Base-by-base conservation (phyloP, 1,140 invertebrate species). In the Apis florea region DNA sequence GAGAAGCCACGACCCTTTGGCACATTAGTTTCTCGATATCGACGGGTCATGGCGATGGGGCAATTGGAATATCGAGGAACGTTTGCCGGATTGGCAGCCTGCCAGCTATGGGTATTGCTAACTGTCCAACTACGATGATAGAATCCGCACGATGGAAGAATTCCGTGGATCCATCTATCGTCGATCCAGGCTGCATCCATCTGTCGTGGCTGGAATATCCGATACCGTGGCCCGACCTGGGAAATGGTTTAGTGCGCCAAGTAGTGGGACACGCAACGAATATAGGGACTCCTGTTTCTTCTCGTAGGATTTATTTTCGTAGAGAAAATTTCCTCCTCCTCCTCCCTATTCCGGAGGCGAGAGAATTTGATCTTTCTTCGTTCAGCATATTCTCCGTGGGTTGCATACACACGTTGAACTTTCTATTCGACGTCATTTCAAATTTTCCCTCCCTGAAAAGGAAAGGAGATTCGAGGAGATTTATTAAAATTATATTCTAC, bases 81-180 rank as follows among this genome's bases (percentile, higher is more conserved):
- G 77, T 59, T 86, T 77, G 67, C 69, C 21, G 63, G 56, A 63
- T 68, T 87, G 85, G 85, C 82, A n/a, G 17, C 40, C 21, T 61
- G 85, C 85, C 85, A 87, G 84, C 82, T 84, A 87, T 87, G 86
- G 82, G n/a, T n/a, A 86, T 87, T 81, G 85, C 82, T 78, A 81
- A 78, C 77, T 74, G 85, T 77, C 82, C 59, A 31, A 70, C 77
- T 74, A 84, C 82, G 86, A 84, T 84, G 85, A 86, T 84, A 86
- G 85, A 87, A 73, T 72, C 81, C 76, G 73, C 77, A 49, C 31
- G 79, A 68, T n/a, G n/a, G 53, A 71, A 81, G 85, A 83, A 86
- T 83, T 78, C 82, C 79, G 40, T 47, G 70, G 71, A 75, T 81
- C 79, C 59, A 81, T 74, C 79, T 75, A 75, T 81, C 79, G 40